These are phyloP conservation scores for Neocrepidodera transversa DNA, from an alignment of 2,888 invertebrate genomes.

Conservation along the genomic window DNA sequence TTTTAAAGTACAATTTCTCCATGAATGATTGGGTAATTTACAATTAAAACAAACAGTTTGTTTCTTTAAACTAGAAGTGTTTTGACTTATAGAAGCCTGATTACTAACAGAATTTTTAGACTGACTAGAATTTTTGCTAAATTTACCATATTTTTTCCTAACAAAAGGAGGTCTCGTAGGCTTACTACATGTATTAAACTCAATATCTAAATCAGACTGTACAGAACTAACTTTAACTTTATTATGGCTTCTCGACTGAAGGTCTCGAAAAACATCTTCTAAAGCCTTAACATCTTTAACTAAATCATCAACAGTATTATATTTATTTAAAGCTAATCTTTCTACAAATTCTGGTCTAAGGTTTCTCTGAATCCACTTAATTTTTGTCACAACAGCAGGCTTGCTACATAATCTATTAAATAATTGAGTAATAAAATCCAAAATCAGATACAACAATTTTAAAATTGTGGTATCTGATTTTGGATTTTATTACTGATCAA, in stretches of 20 bases:
- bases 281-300: background rate
- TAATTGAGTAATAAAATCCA: too few species aligned
- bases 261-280: slow-evolving; percentile 8
- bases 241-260: background rate
- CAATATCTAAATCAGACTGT: background rate
- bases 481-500: too few species aligned
- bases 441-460: too few species aligned
- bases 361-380: slow-evolving; percentile 19
- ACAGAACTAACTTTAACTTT: background rate
- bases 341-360: slow-evolving; percentile 2
- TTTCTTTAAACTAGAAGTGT: too few species aligned
- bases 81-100: too few species aligned
- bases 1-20: background rate
- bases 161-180: too few species aligned
- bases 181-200: background rate
- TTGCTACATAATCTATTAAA: slow-evolving; percentile 1
- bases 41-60: slow-evolving; percentile 25
- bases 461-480: too few species aligned
- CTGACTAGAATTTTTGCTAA: too few species aligned
- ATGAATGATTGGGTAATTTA: slow-evolving; percentile 10
- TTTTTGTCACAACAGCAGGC: slow-evolving; percentile 11
- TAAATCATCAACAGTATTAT: slow-evolving; percentile 4
- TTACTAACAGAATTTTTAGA: too few species aligned
- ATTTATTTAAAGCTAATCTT: slow-evolving; percentile 10
- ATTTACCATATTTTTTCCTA: too few species aligned